Conservation (phyloP, 2,888 invertebrate genomes). For the Pristionchus entomophagus region DNA sequence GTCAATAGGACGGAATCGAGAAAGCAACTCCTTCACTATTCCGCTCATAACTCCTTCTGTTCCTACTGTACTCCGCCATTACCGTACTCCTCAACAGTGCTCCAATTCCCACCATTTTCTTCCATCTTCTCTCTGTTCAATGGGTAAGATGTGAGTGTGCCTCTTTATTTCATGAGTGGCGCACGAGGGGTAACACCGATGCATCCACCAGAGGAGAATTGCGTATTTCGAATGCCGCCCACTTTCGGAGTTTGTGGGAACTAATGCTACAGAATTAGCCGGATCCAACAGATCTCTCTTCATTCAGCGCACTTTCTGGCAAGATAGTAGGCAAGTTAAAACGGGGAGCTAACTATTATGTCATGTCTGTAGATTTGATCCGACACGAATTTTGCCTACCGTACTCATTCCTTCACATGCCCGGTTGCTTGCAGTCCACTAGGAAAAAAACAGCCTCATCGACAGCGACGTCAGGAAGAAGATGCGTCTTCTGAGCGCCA, state of each 20-base stretch:
- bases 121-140: slow-evolving; percentile 85
- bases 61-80: too few relatives aligned
- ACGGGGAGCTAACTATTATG: too few relatives aligned
- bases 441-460: slow-evolving; percentile 81
- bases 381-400: too few relatives aligned
- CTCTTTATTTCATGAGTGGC: slow-evolving; percentile 60
- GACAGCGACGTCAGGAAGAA: slow-evolving; percentile 87
- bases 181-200: slow-evolving; percentile 93
- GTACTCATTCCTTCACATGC: too few relatives aligned
- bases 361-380: too few relatives aligned
- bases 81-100: too few relatives aligned
- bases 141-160: slow-evolving; percentile 91
- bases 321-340: too few relatives aligned
- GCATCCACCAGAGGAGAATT: slow-evolving; percentile 84
- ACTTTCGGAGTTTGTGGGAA: slow-evolving; percentile 83
- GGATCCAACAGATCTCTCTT: not conserved
- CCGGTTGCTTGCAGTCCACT: too few relatives aligned
- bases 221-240: slow-evolving; percentile 86
- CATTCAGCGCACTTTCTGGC: slow-evolving; percentile 78
- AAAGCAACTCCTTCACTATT: too few relatives aligned
- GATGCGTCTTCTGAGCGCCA: slow-evolving; percentile 88
- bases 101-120: slow-evolving; percentile 79
- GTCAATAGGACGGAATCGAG: too few relatives aligned
- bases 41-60: too few relatives aligned
- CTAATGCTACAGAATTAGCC: not conserved